Percentiles rank a stretch among this genome's conserved stretches.
Conservation (phyloP, 1,140 invertebrate genomes). For the Ceratina calcarata region DNA sequence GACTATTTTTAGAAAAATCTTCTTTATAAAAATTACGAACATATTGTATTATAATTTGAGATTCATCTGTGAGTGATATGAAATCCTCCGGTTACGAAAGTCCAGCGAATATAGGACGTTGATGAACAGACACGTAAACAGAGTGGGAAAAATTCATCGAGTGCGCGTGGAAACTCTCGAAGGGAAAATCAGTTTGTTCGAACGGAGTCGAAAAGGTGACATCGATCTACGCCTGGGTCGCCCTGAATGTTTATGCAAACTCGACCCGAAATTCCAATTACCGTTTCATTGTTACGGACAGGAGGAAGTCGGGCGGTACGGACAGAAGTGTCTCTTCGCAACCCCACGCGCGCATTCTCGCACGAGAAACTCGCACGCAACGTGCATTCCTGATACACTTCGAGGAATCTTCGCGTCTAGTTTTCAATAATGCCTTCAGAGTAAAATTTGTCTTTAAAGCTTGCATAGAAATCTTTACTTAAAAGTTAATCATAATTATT, state of each 20-base stretch:
- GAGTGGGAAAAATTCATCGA: not conserved
- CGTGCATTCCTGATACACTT: constrained; percentile 53
- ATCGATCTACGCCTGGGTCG: constrained; percentile 24
- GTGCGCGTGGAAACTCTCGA: not conserved
- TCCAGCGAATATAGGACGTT: no score
- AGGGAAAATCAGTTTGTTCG: not conserved
- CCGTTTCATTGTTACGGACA: constrained; percentile 54
- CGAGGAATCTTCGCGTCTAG: not conserved
- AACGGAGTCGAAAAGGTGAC: constrained; percentile 18
- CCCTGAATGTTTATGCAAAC: constrained; percentile 68
- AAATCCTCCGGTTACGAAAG: not conserved
- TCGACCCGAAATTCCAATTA: constrained; percentile 69
- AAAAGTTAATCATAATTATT: no score
- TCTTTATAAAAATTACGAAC: no score
- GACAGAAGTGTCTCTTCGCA: constrained; percentile 46
- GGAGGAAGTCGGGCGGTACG: constrained; percentile 53
- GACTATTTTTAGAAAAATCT: no score
- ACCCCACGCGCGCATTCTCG: constrained; percentile 50
- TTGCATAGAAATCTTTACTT: no score
- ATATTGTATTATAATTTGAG: no score
- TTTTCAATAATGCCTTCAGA: constrained; percentile 19
- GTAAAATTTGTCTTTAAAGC: constrained; percentile 54
- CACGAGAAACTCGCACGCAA: constrained; percentile 59
- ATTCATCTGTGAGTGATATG: no score
- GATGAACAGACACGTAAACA: no score